Evolutionary conservation across 2,797 vertebrate species (phyloP).

Genomic region (Xyrichtys novacula): DNA sequence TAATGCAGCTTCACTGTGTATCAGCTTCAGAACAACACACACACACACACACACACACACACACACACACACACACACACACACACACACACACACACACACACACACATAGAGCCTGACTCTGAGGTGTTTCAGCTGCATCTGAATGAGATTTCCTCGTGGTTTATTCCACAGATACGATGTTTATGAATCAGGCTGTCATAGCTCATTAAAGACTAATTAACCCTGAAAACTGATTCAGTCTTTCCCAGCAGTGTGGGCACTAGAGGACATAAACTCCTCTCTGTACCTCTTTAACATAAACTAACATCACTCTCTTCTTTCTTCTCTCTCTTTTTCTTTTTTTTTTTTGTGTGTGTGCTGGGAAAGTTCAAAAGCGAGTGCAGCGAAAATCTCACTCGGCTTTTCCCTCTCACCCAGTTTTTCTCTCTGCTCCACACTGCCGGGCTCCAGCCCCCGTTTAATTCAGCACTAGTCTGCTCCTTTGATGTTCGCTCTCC

Average conservation of each 20-base stretch:
- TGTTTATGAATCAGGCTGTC: conserved; percentile 60
- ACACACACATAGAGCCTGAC: conserved; percentile 24
- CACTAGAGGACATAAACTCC: conserved; percentile 11
- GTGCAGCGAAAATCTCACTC: conserved; percentile 49
- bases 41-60: conserved; percentile 21
- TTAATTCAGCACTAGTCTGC: conserved; percentile 77
- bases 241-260: conserved; percentile 37
- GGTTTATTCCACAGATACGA: conserved; percentile 53
- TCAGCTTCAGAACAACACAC: conserved; percentile 21
- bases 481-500: conserved; percentile 86
- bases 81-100: background rate
- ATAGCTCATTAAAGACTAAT: conserved; percentile 66
- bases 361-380: conserved; percentile 66
- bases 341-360: conserved; percentile 28
- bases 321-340: conserved; percentile 29
- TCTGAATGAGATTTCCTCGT: conserved; percentile 44
- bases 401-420: conserved; percentile 75
- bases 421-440: conserved; percentile 67
- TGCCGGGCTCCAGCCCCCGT: conserved; percentile 70
- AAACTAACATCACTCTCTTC: conserved; percentile 48
- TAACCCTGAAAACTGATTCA: conserved; percentile 56
- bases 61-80: conserved; percentile 41
- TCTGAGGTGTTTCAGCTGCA: conserved; percentile 8
- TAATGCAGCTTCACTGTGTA: conserved; percentile 13
- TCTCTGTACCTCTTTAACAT: conserved; percentile 53